Conservation (phyloP, 2,888 invertebrate species). For the Chrysomela aeneicollis region DNA sequence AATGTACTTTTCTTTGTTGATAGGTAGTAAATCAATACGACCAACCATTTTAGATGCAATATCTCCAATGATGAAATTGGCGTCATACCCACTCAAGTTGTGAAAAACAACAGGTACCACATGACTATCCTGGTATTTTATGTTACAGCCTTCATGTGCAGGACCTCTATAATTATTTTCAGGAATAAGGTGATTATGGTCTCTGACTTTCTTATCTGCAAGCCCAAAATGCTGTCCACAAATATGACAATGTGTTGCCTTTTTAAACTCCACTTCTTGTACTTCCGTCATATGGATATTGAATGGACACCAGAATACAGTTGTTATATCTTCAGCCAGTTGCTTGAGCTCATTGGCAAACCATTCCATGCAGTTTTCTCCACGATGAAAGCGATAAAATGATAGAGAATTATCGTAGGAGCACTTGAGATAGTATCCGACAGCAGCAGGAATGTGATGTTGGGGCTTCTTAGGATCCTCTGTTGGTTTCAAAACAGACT, state of each 20-base stretch:
- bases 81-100: conserved; percentile 46
- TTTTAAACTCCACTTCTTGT: conserved; percentile 2
- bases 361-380: conserved; percentile 11
- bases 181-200: conserved; percentile 6
- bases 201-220: conserved; percentile 10
- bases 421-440: conserved; percentile 44
- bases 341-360: conserved; percentile 5
- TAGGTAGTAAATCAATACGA: conserved; percentile 34
- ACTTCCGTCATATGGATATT: background rate
- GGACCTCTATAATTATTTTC: conserved; percentile 19
- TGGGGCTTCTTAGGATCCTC: conserved; percentile 17
- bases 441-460: conserved; percentile 38
- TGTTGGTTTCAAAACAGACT: conserved; percentile 24
- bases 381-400: conserved; percentile 10
- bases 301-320: conserved; percentile 25
- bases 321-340: conserved; percentile 26
- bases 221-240: conserved; percentile 13
- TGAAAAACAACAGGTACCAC: conserved; percentile 45
- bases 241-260: conserved; percentile 22
- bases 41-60: conserved; percentile 40
- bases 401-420: conserved; percentile 27
- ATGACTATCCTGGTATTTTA: conserved; percentile 37
- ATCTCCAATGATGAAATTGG: conserved; percentile 43
- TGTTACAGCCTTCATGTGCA: conserved; percentile 42
- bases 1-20: conserved; percentile 43